Base-by-base conservation (phyloP, 2,888 invertebrate genomes). In the Tipula confusa region DNA sequence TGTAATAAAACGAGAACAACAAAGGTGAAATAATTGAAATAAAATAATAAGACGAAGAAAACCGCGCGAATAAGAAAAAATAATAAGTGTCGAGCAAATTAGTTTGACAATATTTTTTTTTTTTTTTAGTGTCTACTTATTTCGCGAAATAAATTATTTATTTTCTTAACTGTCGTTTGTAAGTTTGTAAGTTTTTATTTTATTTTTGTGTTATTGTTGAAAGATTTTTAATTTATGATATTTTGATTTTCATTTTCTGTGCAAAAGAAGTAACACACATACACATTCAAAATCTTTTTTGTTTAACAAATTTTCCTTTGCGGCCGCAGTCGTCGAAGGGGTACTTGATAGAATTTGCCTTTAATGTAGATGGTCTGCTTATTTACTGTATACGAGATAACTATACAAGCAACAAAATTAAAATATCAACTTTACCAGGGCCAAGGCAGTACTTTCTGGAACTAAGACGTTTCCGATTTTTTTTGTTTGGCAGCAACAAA, bases 21-120 rank as follows among this genome's bases (percentile, higher is more conserved):
- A 43, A 43, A 43, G 7, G 2, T 64, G 9, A 64, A 64, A 64
- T 64, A 64, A 64, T 64, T 64, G 64, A 64, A 64, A 64, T 64
- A 64, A 64, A 9, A 24, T 24, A 64, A 64, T n/a, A n/a, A n/a
- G n/a, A n/a, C n/a, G 64, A 64, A 64, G 64, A 64, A 43, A 64
- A 64, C 64, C 24, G 24, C 24, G 24, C 24, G 64, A 64, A 64
- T 64, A 64, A 64, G 64, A 64, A 64, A n/a, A 64, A 64, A 64
- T 64, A 64, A 64, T 64, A 64, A 64, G 64, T 64, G 64, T 64
- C 64, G 64, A 64, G 64, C 64, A 64, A 64, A 64, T 64, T 64
- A 64, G 64, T 64, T 64, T 64, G 64, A 64, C 64, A 64, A 64
- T 64, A 64, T 64, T 64, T 64, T 64, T 38, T 64, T 64, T n/a